Evolutionary conservation across 2,888 invertebrate species (phyloP), one percentile per base, ranked within the genome.

Genomic region (Perizoma affinitatum): DNA sequence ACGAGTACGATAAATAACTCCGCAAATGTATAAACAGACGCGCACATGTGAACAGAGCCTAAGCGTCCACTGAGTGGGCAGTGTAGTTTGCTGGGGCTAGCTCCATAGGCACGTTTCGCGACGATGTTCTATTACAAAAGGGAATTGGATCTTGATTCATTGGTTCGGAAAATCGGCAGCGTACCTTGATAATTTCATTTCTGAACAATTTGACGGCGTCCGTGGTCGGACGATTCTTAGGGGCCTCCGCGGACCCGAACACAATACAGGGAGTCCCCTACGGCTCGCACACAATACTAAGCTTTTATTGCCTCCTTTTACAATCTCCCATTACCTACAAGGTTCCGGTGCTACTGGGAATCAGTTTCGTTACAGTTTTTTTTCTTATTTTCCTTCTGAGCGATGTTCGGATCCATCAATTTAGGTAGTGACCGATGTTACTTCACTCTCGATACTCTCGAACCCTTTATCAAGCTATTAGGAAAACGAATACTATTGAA

Each of bases 131-230:
- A 92, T 92, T 91, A 92, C 92, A 90, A 92, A 91, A 91, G 92
- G 90, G 91, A 90, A 92, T 92, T 91, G 92, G 91, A 92, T 92
- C 90, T 90, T 92, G 92, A 92, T 90, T 92, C 92, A 92, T 92
- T 92, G 92, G 92, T 86, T 89, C 92, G 90, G 92, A 92, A 92
- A 92, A 92, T 92, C 92, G 92, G 90, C 89, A 91, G 84, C 90
- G 92, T 91, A 91, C 92, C 92, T 92, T 92, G 92, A 92, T 92
- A 92, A 92, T 92, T 92, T 91, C 92, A 92, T 92, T 92, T 92
- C 92, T 92, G 91, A 91, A 92, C 92, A 92, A 92, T 92, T 92
- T 92, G 92, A 91, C 90, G 92, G 91, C 87, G 87, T 82, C 86
- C 87, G 89, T 88, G 90, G 90, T 90, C 90, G 87, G 90, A 77